A percentile compares a stretch with the other conserved stretches of the same genome.
Evolutionary conservation across 1,140 invertebrate genomes (phyloP).

Genomic region (Venturia canescens): DNA sequence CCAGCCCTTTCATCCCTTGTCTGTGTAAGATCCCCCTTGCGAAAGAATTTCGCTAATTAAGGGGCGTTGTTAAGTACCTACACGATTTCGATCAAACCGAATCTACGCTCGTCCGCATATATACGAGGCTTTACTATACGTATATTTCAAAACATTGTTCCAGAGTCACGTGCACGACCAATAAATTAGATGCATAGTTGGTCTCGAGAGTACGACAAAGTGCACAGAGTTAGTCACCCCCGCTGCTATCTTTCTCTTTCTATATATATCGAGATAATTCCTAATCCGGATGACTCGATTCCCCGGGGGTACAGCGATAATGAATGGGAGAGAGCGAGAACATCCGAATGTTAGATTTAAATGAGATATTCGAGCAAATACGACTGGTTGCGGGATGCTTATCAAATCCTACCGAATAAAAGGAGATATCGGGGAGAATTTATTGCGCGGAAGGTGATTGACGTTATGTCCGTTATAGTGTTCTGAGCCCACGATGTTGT

Average conservation of each 20-base stretch:
- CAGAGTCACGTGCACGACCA: conserved; percentile 30
- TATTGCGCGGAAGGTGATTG: background rate
- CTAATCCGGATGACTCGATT: conserved; percentile 12
- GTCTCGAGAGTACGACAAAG: conserved; percentile 28
- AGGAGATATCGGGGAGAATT: background rate
- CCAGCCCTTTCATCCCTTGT: conserved; percentile 25
- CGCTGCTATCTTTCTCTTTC: background rate
- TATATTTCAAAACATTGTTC: conserved; percentile 1
- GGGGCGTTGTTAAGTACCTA: conserved; percentile 39
- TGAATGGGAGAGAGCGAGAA: conserved; percentile 13
- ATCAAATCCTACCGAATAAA: background rate
- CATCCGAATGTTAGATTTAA: conserved; percentile 15
- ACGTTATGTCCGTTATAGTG: background rate
- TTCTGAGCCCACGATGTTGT: background rate
- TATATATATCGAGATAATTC: conserved; percentile 33
- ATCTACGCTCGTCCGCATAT: too few relatives aligned
- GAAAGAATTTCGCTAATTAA: conserved; percentile 34
- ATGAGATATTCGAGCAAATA: conserved; percentile 4
- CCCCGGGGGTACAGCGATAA: background rate
- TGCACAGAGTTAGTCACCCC: conserved; percentile 9
- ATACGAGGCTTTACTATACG: background rate
- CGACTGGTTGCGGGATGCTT: background rate
- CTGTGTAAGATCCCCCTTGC: background rate
- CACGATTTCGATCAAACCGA: conserved; percentile 31
- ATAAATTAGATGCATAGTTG: conserved; percentile 27